Conservation (phyloP, 2,888 invertebrate genomes). For the Lycophotia porphyrea region DNA sequence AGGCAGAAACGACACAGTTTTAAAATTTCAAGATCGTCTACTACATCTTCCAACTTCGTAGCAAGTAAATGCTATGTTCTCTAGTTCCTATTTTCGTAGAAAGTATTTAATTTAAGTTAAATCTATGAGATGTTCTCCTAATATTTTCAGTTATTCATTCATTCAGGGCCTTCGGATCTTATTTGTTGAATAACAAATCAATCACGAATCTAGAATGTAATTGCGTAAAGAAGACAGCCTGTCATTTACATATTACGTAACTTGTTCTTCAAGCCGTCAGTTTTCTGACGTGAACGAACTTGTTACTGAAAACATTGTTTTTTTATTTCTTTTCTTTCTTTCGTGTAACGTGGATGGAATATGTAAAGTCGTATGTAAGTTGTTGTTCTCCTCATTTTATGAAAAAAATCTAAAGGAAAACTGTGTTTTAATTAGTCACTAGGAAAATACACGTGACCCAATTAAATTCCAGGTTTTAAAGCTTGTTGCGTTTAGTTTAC, state of each 20-base stretch:
- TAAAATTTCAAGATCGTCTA: neutral
- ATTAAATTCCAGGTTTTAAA: constrained; percentile 9
- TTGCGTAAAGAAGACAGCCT: constrained; percentile 12
- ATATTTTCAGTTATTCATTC: constrained; percentile 13
- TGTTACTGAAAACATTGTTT: constrained; percentile 31
- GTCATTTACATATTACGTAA: constrained; percentile 22
- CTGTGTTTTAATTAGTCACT: constrained; percentile 20
- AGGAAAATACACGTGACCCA: constrained; percentile 12
- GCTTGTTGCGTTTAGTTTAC: neutral
- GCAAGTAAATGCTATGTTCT: no score
- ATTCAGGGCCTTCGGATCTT: neutral
- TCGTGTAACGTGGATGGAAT: constrained; percentile 36
- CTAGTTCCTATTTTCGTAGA: neutral
- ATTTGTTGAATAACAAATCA: constrained; percentile 29
- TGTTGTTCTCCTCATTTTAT: constrained; percentile 5
- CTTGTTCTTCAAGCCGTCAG: constrained; percentile 21
- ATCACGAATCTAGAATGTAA: constrained; percentile 22
- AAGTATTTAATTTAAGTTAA: neutral
- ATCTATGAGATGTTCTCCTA: neutral
- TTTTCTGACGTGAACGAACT: constrained; percentile 18
- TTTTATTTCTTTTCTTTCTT: constrained; percentile 8
- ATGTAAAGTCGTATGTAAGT: constrained; percentile 6
- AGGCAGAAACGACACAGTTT: neutral
- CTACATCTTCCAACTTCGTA: neutral
- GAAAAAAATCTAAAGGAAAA: constrained; percentile 15